These are phyloP conservation scores for Elephas maximus DNA, from an alignment of 2,113 vertebrate genomes.

Conservation along the genomic window DNA sequence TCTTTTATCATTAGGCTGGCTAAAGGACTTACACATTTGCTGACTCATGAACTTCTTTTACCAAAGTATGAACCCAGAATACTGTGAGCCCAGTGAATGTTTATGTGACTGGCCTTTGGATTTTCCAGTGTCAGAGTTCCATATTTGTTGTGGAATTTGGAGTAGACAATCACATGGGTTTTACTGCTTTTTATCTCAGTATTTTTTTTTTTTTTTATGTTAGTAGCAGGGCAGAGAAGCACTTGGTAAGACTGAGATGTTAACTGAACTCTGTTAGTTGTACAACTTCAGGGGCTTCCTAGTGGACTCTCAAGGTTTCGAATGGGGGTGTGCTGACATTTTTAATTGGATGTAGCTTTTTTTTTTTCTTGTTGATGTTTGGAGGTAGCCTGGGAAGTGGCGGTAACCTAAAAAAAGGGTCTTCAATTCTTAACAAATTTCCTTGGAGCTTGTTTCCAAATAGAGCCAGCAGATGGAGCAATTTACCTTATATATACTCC, in stretches of 20 bases:
- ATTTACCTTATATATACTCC: conserved; percentile 75
- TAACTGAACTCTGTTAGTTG: background rate
- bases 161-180: background rate
- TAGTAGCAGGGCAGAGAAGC: background rate
- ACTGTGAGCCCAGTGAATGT: background rate
- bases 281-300: background rate
- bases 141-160: background rate
- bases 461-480: conserved; percentile 88
- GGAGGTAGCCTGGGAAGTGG: background rate
- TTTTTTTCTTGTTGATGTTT: background rate
- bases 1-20: background rate
- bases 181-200: background rate
- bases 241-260: background rate
- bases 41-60: background rate
- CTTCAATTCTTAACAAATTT: conserved; percentile 15
- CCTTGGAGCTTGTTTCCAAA: conserved; percentile 38
- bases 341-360: background rate
- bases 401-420: background rate
- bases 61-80: background rate
- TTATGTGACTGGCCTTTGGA: background rate
- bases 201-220: too few species aligned
- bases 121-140: background rate
- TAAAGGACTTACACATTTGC: background rate
- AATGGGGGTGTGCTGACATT: background rate
- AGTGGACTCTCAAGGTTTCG: background rate